phyloP scores from a whole-genome alignment of 2,888 invertebrate species.

The Meteorus cinctellus region DNA sequence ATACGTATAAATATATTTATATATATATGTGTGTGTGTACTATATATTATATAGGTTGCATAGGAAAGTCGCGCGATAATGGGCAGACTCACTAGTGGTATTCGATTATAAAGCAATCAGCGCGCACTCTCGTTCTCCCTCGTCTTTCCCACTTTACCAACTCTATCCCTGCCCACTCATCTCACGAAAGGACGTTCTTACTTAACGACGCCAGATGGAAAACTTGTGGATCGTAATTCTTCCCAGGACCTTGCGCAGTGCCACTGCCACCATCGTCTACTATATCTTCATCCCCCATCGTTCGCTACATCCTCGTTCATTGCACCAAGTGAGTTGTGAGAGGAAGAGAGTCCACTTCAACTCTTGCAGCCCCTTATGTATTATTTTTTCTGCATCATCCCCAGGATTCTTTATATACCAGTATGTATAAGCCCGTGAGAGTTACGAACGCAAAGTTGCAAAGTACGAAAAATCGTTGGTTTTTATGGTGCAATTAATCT shows the following conservation, averaged over 20 bases:
- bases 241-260: conserved; percentile 28
- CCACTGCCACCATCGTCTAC: conserved; percentile 24
- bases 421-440: neutral
- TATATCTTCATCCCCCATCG: conserved; percentile 5
- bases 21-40: no score
- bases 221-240: conserved; percentile 52
- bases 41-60: neutral
- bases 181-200: conserved; percentile 51
- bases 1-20: no score
- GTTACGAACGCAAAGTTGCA: conserved; percentile 26
- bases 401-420: conserved; percentile 1
- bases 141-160: neutral
- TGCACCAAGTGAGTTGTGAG: neutral
- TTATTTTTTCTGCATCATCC: conserved; percentile 7
- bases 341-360: conserved; percentile 26
- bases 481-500: conserved; percentile 34
- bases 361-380: conserved; percentile 22
- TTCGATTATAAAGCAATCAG: conserved; percentile 68
- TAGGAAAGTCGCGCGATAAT: conserved; percentile 44
- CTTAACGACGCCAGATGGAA: conserved; percentile 65
- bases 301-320: conserved; percentile 13
- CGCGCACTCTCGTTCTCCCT: conserved; percentile 51
- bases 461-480: conserved; percentile 25
- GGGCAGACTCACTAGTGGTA: conserved; percentile 53
- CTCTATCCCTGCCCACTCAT: conserved; percentile 29